phyloP scores from a whole-genome alignment of 1,140 invertebrate species.

The Elysia chlorotica region DNA sequence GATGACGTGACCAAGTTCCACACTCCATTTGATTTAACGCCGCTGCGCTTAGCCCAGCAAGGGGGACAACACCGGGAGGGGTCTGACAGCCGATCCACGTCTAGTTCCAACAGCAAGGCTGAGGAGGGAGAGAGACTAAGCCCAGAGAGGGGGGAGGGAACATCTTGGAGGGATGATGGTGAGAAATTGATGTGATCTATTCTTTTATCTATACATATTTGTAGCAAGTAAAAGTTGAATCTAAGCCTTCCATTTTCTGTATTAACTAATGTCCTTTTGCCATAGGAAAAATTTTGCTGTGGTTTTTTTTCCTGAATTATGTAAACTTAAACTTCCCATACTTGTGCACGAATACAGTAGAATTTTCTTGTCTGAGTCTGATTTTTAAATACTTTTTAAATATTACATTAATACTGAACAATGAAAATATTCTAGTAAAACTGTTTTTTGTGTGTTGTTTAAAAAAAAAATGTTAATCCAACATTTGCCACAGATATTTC shows the following conservation, averaged over 20 bases:
- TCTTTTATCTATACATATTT: too few species aligned
- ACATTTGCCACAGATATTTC: slow-evolving; percentile 4
- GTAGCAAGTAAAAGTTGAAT: too few species aligned
- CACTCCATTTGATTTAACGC: slow-evolving; percentile 63
- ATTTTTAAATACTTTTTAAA: too few species aligned
- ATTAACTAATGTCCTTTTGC: too few species aligned
- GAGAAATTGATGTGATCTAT: too few species aligned
- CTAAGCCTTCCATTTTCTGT: too few species aligned
- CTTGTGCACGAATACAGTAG: too few species aligned
- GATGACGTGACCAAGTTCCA: slow-evolving; percentile 47
- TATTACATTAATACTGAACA: too few species aligned
- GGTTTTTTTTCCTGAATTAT: neutral
- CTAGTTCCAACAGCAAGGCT: slow-evolving; percentile 75
- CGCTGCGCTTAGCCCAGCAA: slow-evolving; percentile 72
- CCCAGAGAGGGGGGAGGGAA: slow-evolving; percentile 46
- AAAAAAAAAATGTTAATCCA: too few species aligned
- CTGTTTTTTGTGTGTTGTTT: too few species aligned
- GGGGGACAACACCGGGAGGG: slow-evolving; percentile 39
- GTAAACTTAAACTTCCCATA: neutral
- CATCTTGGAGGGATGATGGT: slow-evolving; percentile 20
- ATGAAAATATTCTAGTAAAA: neutral
- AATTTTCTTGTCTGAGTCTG: too few species aligned
- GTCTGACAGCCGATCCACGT: slow-evolving; percentile 63
- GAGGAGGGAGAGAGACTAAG: slow-evolving; percentile 60
- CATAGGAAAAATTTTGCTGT: too few species aligned